Evolutionary conservation across 2,888 invertebrate species (phyloP), one percentile per base, ranked within the genome.

Genomic region (Apocheima hispidaria): DNA sequence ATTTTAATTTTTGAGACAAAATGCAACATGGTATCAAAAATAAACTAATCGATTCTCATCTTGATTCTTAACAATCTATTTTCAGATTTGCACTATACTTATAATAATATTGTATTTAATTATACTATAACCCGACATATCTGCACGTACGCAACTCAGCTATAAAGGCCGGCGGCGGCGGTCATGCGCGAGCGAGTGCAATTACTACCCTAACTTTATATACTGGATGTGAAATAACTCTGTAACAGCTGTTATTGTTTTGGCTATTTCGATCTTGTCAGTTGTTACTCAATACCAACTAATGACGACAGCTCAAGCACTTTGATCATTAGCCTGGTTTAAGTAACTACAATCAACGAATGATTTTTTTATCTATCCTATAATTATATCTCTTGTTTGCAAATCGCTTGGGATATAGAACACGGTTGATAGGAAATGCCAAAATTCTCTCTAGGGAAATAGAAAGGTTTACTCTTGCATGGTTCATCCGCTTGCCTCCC

Each of bases 131-230:
- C 57, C 57, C 57, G 66, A 68, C 65, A 65, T 52, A 56, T 46
- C 20, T 67, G 68, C 63, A 56, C 63, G 51, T 60, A 69, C 76
- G 81, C 81, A 79, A 80, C 74, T 68, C 59, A 69, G 69, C 53
- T 79, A 84, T 81, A 83, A 84, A 83, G 86, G 85, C 79, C 83
- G 79, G 60, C 48, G 49, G 60, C 48, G 49, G 64, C 63, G 70
- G 82, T 82, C 79, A 83, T 82, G 86, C 85, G 74, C 81, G 74
- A 81, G 70, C 67, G 78, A 60, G 49, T 69, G 73, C 82, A 81
- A 81, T 83, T 78, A 81, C 79, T 72, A 74, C 72, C 72, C 69
- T 64, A 50, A 62, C 65, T 69, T 69, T 75, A 72, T 68, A 68
- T 72, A 71, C 69, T 66, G 66, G 62, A 7, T 66, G 68, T 82